Conservation (phyloP, 2,797 vertebrate genomes). For the Platalea minor region DNA sequence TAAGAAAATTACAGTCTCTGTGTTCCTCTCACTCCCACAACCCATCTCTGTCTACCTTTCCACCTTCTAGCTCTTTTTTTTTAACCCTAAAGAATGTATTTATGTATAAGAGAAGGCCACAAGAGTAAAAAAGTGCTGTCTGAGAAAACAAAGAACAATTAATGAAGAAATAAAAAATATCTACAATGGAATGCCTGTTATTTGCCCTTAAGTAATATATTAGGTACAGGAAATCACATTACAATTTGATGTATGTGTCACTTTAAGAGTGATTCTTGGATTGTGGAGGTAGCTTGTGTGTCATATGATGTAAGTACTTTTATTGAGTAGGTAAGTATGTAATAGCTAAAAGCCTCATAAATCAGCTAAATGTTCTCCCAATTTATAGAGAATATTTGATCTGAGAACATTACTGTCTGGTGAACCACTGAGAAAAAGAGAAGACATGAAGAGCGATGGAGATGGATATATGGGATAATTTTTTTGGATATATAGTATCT, state of each 20-base stretch:
- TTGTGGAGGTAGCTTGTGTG: conserved; percentile 77
- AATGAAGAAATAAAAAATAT: conserved; percentile 66
- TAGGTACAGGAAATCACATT: conserved; percentile 81
- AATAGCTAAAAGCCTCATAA: conserved; percentile 83
- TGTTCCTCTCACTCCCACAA: background rate
- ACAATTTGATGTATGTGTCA: conserved; percentile 78
- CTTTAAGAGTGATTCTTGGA: conserved; percentile 77
- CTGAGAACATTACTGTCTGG: conserved; percentile 75
- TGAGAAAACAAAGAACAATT: conserved; percentile 63
- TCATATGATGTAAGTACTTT: conserved; percentile 81
- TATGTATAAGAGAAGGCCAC: background rate
- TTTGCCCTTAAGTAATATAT: conserved; percentile 79
- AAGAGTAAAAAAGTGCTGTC: conserved; percentile 38
- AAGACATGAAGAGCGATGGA: conserved; percentile 68
- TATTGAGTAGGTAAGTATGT: conserved; percentile 82
- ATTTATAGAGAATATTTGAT: conserved; percentile 82
- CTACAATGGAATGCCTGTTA: conserved; percentile 71
- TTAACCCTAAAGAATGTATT: background rate
- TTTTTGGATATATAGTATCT: conserved; percentile 55
- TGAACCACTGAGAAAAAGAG: conserved; percentile 67
- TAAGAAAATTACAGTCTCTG: background rate
- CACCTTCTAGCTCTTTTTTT: background rate
- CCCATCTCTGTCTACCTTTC: background rate
- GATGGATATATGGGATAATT: conserved; percentile 71
- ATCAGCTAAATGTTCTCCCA: conserved; percentile 80